Conservation (phyloP, 1,140 invertebrate species). For the Lethrus apterus region DNA sequence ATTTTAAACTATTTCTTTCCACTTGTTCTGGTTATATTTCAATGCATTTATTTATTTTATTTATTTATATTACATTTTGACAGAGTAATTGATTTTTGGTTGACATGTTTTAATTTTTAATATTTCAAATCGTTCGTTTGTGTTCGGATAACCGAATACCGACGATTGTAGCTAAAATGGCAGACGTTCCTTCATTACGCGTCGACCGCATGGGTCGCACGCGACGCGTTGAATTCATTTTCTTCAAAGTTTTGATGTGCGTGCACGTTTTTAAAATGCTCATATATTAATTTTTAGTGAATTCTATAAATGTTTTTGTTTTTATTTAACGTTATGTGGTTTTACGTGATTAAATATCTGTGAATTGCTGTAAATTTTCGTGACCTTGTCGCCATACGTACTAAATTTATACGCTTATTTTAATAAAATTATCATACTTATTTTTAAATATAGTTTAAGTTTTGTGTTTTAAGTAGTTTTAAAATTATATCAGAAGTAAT, state of each 20-base stretch:
- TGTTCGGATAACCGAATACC: slow-evolving; percentile 17
- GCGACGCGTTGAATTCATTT: slow-evolving; percentile 31
- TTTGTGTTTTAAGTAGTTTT: too few relatives aligned
- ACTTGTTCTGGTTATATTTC: too few relatives aligned
- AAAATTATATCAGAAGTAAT: too few relatives aligned
- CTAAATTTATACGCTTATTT: background rate
- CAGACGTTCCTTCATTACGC: slow-evolving; percentile 33
- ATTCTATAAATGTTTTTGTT: slow-evolving; percentile 5
- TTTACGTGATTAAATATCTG: slow-evolving; percentile 3
- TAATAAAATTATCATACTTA: too few relatives aligned
- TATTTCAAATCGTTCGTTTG: slow-evolving; percentile 14
- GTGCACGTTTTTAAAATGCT: slow-evolving; percentile 11
- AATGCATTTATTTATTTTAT: too few relatives aligned
- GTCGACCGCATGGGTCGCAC: slow-evolving; percentile 41
- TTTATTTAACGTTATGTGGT: slow-evolving; percentile 7
- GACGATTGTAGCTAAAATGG: slow-evolving; percentile 29
- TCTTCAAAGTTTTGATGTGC: background rate
- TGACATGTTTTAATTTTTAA: too few relatives aligned
- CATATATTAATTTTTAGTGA: slow-evolving; percentile 9
- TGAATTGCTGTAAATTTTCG: slow-evolving; percentile 12
- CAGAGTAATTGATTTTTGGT: too few relatives aligned
- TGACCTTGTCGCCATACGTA: slow-evolving; percentile 28
- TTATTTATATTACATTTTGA: too few relatives aligned
- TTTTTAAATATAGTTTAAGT: too few relatives aligned
- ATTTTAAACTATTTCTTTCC: too few relatives aligned